Conservation (phyloP, 1,140 invertebrate genomes). For the Drosophila guanche region DNA sequence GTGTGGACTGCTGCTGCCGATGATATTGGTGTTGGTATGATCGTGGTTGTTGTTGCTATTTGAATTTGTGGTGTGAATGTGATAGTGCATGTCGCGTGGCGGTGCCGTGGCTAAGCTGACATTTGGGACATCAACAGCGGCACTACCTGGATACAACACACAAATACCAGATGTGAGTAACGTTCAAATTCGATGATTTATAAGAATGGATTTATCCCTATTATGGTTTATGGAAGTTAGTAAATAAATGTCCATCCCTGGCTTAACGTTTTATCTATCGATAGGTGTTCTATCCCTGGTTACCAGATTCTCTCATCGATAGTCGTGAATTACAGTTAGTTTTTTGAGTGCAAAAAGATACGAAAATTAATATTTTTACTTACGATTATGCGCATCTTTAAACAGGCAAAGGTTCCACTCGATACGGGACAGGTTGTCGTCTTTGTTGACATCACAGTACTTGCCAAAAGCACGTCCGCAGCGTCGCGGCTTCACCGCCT, state of each 20-base stretch:
- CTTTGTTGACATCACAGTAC: slow-evolving; percentile 92
- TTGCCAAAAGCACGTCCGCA: slow-evolving; percentile 95
- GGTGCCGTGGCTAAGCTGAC: slow-evolving; percentile 52
- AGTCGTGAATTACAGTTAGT: too few relatives aligned
- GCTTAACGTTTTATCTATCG: too few relatives aligned
- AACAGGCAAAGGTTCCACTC: slow-evolving; percentile 94
- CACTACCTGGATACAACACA: slow-evolving; percentile 55
- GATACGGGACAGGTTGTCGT: slow-evolving; percentile 89
- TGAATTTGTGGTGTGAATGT: slow-evolving; percentile 35
- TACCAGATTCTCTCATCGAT: too few relatives aligned
- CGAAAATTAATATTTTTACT: slow-evolving; percentile 53
- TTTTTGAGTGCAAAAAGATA: too few relatives aligned
- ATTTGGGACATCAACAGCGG: slow-evolving; percentile 46
- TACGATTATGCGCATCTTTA: slow-evolving; percentile 86
- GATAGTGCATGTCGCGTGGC: slow-evolving; percentile 57
- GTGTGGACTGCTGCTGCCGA: slow-evolving; percentile 35
- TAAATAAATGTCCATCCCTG: neutral
- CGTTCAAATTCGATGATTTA: too few relatives aligned
- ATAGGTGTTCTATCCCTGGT: too few relatives aligned
- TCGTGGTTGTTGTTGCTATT: slow-evolving; percentile 55
- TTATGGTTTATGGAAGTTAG: neutral
- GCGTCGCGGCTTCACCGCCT: slow-evolving; percentile 92
- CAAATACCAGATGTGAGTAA: slow-evolving; percentile 22
- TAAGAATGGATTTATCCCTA: too few relatives aligned
- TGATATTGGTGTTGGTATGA: slow-evolving; percentile 71